Conservation (phyloP, 2,113 vertebrate species). For the Mugil cephalus region DNA sequence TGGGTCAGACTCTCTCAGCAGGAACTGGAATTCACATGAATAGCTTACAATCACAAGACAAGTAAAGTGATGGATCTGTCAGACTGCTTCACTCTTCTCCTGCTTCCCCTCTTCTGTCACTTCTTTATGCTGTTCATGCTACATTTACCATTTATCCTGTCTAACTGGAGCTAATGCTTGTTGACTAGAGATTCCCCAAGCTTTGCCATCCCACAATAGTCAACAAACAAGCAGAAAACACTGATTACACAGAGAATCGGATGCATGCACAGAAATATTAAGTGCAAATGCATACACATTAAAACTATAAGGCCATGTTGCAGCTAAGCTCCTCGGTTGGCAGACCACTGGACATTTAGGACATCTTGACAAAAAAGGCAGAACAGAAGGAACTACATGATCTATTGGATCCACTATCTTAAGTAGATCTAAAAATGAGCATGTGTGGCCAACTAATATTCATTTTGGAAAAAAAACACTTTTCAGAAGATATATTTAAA, state of each 20-base stretch:
- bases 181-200: conserved; percentile 36
- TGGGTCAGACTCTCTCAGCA: too few species aligned
- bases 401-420: background rate
- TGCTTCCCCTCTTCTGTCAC: background rate
- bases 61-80: too few species aligned
- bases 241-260: conserved; percentile 21
- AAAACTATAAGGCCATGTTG: background rate
- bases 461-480: background rate
- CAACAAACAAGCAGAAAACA: conserved; percentile 10
- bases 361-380: background rate
- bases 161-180: conserved; percentile 4
- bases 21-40: too few species aligned
- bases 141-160: conserved; percentile 15
- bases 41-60: too few species aligned
- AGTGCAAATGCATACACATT: conserved; percentile 12
- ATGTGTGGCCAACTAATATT: background rate
- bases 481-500: background rate
- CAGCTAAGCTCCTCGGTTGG: conserved; percentile 1
- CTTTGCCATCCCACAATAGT: conserved; percentile 33
- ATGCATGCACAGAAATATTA: conserved; percentile 23
- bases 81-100: background rate
- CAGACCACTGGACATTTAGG: background rate
- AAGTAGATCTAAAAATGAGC: too few species aligned
- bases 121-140: conserved; percentile 17
- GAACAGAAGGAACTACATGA: background rate